These are phyloP conservation scores for Petroica traversi DNA, from an alignment of 2,113 vertebrate genomes.

Conservation along the genomic window DNA sequence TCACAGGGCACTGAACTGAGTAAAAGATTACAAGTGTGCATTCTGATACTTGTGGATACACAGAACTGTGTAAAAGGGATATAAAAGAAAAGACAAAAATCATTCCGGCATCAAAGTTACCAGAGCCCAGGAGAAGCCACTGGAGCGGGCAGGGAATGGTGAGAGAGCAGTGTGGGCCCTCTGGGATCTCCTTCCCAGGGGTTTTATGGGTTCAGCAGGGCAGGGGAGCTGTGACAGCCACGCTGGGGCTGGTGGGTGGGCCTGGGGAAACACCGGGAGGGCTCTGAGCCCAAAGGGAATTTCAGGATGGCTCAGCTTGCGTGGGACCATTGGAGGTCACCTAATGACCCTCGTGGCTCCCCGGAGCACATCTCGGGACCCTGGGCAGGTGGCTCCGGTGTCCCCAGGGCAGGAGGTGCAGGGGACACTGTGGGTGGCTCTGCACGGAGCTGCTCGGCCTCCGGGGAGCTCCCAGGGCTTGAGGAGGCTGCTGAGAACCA, in stretches of 20 bases:
- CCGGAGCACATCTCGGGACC: background rate
- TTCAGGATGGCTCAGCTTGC: background rate
- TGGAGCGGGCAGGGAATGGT: accelerated
- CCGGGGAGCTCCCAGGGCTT: background rate
- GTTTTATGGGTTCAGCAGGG: accelerated
- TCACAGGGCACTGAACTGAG: no score
- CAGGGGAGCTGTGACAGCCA: accelerated
- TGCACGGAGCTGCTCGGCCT: background rate
- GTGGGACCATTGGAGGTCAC: background rate
- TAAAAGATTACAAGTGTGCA: no score
- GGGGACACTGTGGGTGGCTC: background rate
- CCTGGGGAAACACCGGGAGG: background rate
- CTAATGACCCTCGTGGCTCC: background rate
- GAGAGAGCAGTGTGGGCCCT: accelerated
- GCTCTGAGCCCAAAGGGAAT: background rate
- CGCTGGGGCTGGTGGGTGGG: accelerated
- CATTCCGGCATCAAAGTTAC: no score
- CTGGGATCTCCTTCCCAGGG: accelerated
- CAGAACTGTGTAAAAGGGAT: no score
- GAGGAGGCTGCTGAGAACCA: background rate
- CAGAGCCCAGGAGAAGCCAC: accelerated
- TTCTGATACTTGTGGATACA: no score
- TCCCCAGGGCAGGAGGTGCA: accelerated
- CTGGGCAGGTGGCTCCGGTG: accelerated
- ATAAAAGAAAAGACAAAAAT: no score